Percentiles rank a stretch among this genome's conserved stretches.
These are phyloP conservation scores for Sebastolobus altivelis DNA, from an alignment of 2,797 vertebrate genomes.

Conservation along the genomic window DNA sequence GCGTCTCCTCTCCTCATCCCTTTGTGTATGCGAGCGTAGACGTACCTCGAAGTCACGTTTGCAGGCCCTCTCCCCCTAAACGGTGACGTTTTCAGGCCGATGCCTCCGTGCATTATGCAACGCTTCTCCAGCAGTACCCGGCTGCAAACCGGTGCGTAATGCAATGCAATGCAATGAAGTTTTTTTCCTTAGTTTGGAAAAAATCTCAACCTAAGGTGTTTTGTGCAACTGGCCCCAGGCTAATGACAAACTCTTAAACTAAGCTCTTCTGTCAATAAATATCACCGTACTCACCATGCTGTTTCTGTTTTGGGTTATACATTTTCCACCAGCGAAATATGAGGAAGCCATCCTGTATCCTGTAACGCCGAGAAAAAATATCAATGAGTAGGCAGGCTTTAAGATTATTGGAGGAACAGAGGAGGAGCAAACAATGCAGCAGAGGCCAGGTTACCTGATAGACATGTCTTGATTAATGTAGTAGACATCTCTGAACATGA, in stretches of 20 bases:
- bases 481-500: constrained; percentile 99
- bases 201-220: not conserved
- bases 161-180: no score
- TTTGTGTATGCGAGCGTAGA: no score
- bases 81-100: no score
- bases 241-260: constrained; percentile 7
- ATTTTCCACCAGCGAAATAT: constrained; percentile 99
- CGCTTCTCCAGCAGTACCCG: no score
- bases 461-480: constrained; percentile 98
- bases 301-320: constrained; percentile 99
- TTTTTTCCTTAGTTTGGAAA: not conserved
- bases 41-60: no score
- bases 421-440: not conserved
- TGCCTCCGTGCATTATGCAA: no score
- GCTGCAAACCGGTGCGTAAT: no score
- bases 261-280: not conserved
- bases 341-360: constrained; percentile 98
- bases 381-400: not conserved
- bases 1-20: no score
- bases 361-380: constrained; percentile 57
- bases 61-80: no score
- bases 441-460: constrained; percentile 89
- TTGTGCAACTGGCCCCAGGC: not conserved
- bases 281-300: constrained; percentile 89
- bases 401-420: not conserved